phyloP scores from a whole-genome alignment of 2,888 invertebrate genomes.

The Fragum sueziense region DNA sequence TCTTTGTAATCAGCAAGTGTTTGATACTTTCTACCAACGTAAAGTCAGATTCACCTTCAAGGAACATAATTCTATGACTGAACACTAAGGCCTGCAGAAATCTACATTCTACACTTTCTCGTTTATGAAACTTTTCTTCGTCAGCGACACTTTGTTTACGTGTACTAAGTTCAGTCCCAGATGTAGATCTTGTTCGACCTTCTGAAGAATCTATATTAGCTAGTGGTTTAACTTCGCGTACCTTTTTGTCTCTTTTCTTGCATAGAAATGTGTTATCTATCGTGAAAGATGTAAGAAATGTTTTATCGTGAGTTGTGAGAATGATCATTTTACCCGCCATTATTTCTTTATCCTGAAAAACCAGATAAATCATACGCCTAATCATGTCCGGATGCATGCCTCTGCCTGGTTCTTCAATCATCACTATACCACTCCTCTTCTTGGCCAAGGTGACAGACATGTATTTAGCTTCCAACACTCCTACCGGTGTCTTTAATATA shows the following conservation, averaged over 20 bases:
- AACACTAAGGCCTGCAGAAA: neutral
- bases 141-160: neutral
- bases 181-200: neutral
- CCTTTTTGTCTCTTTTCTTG: neutral
- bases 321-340: neutral
- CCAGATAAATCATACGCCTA: neutral
- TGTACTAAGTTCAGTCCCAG: neutral
- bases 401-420: neutral
- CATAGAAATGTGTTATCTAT: neutral
- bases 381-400: neutral
- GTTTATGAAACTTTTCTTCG: neutral
- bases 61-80: neutral
- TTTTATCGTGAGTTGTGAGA: neutral
- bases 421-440: neutral
- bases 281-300: neutral
- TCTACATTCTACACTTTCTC: neutral
- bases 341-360: neutral
- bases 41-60: neutral
- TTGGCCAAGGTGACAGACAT: neutral
- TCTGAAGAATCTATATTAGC: neutral
- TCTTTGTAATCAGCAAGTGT: neutral
- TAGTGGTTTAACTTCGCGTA: neutral
- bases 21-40: neutral
- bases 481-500: neutral
- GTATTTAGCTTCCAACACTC: neutral